Evolutionary conservation across 2,888 invertebrate species (phyloP).

Genomic region (Schizotus pectinicornis): DNA sequence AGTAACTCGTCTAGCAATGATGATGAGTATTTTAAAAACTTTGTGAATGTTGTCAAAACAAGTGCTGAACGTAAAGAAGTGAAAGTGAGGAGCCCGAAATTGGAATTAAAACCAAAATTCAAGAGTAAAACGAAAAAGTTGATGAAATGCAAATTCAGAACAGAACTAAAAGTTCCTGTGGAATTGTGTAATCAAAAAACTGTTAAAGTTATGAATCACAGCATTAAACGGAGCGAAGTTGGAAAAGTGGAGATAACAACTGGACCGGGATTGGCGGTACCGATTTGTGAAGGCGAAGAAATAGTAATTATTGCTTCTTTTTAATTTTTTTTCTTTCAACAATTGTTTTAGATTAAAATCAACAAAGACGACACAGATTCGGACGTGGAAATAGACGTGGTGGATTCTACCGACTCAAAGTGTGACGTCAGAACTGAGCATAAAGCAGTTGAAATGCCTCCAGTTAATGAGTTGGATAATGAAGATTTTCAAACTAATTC

Average conservation of each 20-base stretch:
- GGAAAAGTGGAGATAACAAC: conserved; percentile 54
- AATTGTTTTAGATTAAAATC: conserved; percentile 51
- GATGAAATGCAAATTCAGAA: conserved; percentile 45
- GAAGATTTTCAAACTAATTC: conserved; percentile 4
- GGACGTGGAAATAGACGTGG: conserved; percentile 68
- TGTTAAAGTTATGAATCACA: conserved; percentile 31
- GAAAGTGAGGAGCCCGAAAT: conserved; percentile 16
- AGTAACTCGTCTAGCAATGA: conserved; percentile 34
- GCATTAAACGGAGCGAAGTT: conserved; percentile 31
- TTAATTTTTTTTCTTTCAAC: neutral
- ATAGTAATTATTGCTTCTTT: conserved; percentile 38
- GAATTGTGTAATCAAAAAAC: conserved; percentile 35
- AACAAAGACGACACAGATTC: conserved; percentile 50
- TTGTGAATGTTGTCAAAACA: conserved; percentile 17
- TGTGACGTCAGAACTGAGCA: neutral
- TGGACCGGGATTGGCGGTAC: conserved; percentile 63
- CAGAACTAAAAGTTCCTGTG: conserved; percentile 37
- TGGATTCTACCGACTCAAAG: conserved; percentile 48
- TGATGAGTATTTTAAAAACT: conserved; percentile 12
- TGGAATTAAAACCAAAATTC: conserved; percentile 38
- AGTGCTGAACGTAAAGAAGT: conserved; percentile 10
- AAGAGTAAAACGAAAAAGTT: conserved; percentile 42
- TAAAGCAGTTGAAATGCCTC: neutral
- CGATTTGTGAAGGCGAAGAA: conserved; percentile 65
- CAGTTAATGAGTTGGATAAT: conserved; percentile 3